Evolutionary conservation across 2,113 vertebrate genomes (phyloP), one percentile per base, ranked within the genome.

Genomic region (Daphoenositta chrysoptera): DNA sequence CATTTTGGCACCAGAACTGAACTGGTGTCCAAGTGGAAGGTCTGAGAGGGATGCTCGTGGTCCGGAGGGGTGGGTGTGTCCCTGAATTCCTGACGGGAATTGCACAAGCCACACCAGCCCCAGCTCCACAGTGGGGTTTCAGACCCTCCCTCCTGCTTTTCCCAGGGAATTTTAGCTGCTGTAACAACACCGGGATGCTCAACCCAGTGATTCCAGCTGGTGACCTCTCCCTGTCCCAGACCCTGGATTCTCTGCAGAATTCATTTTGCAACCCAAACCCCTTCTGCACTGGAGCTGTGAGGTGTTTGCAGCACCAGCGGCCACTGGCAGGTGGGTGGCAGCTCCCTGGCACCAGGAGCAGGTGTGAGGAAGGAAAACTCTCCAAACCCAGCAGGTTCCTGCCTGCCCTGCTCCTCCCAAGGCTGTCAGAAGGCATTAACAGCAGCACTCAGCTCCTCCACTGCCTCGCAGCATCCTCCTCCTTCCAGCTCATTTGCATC

Each of bases 11-110:
- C 31, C 21, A n/a, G 47, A 12, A 65, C 3, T 15, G 8, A 24
- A 3, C 24, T 51, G 35, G 26, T 8, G 4, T 11, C 35, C 4
- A 1, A 21, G 10, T 1, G 33, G 33, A 11, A 87, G n/a, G 18
- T 28, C 13, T 63, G 61, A n/a, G 56, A 0, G 1, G 1, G 3
- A 7, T 11, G 40, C 40, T 42, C 1, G 0, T 21, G 61, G 28
- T 12, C 24, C 50, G 18, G 39, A 42, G 23, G 33, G 31, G 27
- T n/a, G 35, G 15, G 6, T 16, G 9, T 23, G 47, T 57, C 51
- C 48, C 44, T 6, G 23, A 64, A 28, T 40, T 92, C 69, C 54
- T 11, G 40, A 3, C 13, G 40, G 44, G 30, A 51, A 0, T 5
- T 10, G 72, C 53, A 48, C 15, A 23, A 27, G 8, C 35, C 2